These are phyloP conservation scores for Lasioglossum albipes DNA, from an alignment of 1,140 invertebrate genomes.

Conservation along the genomic window DNA sequence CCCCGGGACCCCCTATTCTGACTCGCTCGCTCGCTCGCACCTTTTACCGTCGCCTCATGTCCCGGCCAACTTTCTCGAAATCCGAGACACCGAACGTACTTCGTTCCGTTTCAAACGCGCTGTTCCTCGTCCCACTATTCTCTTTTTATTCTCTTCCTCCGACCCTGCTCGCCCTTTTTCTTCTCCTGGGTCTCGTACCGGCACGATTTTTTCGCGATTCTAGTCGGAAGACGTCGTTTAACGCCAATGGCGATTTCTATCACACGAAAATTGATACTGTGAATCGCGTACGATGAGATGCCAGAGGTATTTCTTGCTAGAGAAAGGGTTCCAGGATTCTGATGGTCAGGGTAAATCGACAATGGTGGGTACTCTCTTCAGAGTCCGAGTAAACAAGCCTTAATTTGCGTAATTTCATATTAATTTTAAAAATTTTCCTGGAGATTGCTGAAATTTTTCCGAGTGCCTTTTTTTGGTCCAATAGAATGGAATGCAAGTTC, in stretches of 20 bases:
- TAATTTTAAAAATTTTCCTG: too few relatives aligned
- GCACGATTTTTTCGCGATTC: neutral
- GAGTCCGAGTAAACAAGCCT: too few relatives aligned
- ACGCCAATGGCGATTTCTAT: neutral
- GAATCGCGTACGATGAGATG: neutral
- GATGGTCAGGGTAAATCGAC: too few relatives aligned
- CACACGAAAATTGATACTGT: neutral
- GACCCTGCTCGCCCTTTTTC: neutral
- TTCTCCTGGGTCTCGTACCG: neutral
- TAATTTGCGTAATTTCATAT: too few relatives aligned
- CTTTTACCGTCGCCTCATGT: neutral
- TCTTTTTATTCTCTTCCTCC: neutral
- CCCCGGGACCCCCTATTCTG: neutral
- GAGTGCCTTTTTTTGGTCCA: neutral
- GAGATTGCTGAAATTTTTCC: too few relatives aligned
- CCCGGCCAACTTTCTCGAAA: slow-evolving; percentile 37
- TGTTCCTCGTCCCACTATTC: neutral
- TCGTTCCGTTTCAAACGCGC: slow-evolving; percentile 19
- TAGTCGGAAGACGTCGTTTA: neutral
- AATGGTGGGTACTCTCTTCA: too few relatives aligned
- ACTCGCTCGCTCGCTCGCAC: neutral
- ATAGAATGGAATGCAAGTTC: neutral
- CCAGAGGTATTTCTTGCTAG: too few relatives aligned
- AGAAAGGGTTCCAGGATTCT: too few relatives aligned
- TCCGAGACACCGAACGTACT: slow-evolving; percentile 23